These are phyloP conservation scores for Micromussa lordhowensis DNA, from an alignment of 92 coral and sea anemone species.

Conservation along the genomic window DNA sequence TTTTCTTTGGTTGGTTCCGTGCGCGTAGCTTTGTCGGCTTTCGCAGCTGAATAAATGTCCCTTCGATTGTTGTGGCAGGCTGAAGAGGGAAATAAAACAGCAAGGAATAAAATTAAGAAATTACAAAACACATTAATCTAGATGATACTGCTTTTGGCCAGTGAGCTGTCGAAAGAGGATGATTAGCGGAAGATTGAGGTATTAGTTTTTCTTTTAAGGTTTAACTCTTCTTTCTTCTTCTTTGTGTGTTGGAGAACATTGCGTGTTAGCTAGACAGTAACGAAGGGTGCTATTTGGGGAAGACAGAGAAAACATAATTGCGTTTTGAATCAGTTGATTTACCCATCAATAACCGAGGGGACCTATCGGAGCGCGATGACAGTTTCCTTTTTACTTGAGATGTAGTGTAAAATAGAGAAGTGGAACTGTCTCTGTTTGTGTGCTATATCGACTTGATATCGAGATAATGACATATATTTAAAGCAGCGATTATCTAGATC, in stretches of 20 bases:
- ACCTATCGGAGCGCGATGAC: too few species aligned
- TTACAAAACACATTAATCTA: not conserved
- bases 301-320: too few species aligned
- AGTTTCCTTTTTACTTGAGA: too few species aligned
- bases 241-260: too few species aligned
- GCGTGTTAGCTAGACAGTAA: too few species aligned
- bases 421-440: not conserved
- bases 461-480: conserved; percentile 1
- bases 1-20: not conserved
- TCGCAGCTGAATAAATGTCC: conserved; percentile 2
- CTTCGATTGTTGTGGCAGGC: not conserved
- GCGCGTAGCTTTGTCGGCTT: not conserved
- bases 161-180: not conserved
- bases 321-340: too few species aligned
- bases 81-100: not conserved
- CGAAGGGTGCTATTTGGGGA: too few species aligned
- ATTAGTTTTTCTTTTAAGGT: too few species aligned
- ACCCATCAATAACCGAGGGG: too few species aligned
- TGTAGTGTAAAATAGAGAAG: too few species aligned
- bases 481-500: not conserved
- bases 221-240: too few species aligned
- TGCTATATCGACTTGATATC: not conserved
- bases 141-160: not conserved
- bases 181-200: not conserved
- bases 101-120: not conserved